Conservation (phyloP, 2,797 vertebrate genomes). For the Amblyopsis hoosieri region DNA sequence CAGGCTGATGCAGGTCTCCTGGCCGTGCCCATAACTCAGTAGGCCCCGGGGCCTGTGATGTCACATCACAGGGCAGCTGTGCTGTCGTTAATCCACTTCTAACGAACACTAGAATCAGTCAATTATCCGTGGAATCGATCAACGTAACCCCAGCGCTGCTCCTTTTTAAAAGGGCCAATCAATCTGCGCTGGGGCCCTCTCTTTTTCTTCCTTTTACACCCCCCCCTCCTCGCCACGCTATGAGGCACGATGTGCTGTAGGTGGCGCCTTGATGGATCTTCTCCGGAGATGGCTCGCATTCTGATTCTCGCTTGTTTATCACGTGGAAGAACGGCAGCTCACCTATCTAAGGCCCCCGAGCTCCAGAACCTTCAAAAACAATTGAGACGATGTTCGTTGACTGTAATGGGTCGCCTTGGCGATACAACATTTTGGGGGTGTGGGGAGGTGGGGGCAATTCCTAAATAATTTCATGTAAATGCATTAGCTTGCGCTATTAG, state of each 20-base stretch:
- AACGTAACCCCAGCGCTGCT: constrained; percentile 55
- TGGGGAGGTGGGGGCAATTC: constrained; percentile 20
- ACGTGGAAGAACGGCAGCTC: constrained; percentile 30
- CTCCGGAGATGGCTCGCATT: constrained; percentile 40
- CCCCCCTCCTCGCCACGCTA: constrained; percentile 7
- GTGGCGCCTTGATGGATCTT: constrained; percentile 56
- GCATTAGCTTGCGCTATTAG: constrained; percentile 47
- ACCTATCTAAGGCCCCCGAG: constrained; percentile 32
- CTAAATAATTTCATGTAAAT: constrained; percentile 63
- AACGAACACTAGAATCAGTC: constrained; percentile 67
- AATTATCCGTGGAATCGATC: constrained; percentile 70
- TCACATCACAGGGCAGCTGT: constrained; percentile 44
- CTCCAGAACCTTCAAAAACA: neutral
- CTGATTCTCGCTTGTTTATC: constrained; percentile 66
- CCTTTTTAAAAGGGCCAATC: constrained; percentile 64
- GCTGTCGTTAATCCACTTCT: constrained; percentile 55
- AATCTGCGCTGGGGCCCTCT: constrained; percentile 52
- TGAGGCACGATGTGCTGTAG: constrained; percentile 1
- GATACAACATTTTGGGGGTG: neutral
- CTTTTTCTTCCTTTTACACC: neutral
- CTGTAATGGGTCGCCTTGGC: no score
- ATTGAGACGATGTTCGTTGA: neutral
- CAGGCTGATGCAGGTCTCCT: constrained; percentile 8
- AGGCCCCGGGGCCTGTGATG: constrained; percentile 25
- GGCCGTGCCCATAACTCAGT: constrained; percentile 33